Percentiles rank a stretch among this genome's conserved stretches.
These are phyloP conservation scores for Sandelia bainsii DNA, from an alignment of 2,797 vertebrate genomes.

Conservation along the genomic window DNA sequence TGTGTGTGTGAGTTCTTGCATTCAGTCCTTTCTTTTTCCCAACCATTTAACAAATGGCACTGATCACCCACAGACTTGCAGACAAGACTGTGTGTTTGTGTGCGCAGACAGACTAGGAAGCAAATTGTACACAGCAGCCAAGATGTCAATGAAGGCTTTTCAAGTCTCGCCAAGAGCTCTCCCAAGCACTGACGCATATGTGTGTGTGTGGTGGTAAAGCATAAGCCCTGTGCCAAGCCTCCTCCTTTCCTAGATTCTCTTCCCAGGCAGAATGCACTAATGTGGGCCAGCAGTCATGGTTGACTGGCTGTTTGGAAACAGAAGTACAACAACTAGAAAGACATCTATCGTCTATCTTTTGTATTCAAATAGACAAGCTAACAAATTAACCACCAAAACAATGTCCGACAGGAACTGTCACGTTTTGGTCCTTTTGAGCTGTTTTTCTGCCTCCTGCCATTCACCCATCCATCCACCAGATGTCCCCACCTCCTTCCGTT, in stretches of 20 bases:
- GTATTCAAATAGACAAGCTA: too few species aligned
- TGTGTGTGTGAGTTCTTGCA: conserved; percentile 53
- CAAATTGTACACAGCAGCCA: conserved; percentile 78
- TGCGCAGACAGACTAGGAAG: conserved; percentile 70
- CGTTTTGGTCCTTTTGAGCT: too few species aligned
- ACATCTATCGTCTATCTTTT: not conserved
- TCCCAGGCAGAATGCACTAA: conserved; percentile 66
- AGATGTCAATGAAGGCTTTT: conserved; percentile 72
- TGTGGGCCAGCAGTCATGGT: conserved; percentile 70
- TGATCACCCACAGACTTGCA: conserved; percentile 76
- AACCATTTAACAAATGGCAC: conserved; percentile 71
- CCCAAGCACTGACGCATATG: conserved; percentile 36
- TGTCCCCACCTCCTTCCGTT: too few species aligned
- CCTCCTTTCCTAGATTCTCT: conserved; percentile 66
- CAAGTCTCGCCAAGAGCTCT: conserved; percentile 67
- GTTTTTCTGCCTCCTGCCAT: too few species aligned
- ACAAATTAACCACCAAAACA: too few species aligned
- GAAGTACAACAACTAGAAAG: conserved; percentile 21
- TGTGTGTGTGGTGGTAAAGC: conserved; percentile 42
- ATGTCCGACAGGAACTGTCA: too few species aligned
- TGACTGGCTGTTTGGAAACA: conserved; percentile 63
- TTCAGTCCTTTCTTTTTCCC: conserved; percentile 60
- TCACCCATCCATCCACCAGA: too few species aligned
- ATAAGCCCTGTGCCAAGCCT: conserved; percentile 62
- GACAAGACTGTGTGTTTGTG: conserved; percentile 52